phyloP scores from a whole-genome alignment of 2,113 vertebrate genomes.

The Heterocephalus glaber region DNA sequence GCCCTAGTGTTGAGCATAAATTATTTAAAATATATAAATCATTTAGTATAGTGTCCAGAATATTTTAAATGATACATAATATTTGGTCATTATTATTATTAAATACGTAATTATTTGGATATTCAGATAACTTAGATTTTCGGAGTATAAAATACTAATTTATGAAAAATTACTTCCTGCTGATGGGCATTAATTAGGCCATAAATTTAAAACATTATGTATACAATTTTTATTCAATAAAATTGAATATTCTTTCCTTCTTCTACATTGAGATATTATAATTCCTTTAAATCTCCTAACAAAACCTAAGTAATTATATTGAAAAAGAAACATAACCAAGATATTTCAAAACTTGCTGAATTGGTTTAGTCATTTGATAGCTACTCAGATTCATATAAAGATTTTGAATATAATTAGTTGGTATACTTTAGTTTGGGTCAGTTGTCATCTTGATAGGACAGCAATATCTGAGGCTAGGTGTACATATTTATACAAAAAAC shows the following conservation, averaged over 20 bases:
- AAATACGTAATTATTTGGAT: slow-evolving; percentile 31
- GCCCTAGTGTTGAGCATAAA: not conserved
- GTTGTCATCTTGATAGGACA: not conserved
- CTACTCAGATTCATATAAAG: not conserved
- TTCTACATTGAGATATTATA: not conserved
- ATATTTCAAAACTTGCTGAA: not conserved
- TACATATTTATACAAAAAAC: not conserved
- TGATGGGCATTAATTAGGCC: not conserved
- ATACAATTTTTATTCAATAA: slow-evolving; percentile 33
- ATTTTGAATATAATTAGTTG: not conserved
- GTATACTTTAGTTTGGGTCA: not conserved
- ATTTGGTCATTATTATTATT: not conserved
- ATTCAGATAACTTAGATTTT: not conserved
- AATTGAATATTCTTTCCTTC: not conserved
- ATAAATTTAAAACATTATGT: slow-evolving; percentile 24
- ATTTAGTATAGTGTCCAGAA: not conserved
- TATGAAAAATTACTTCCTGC: slow-evolving; percentile 7
- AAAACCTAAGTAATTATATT: slow-evolving; percentile 20
- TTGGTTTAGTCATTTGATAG: not conserved
- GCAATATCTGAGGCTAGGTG: not conserved
- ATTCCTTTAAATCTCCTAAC: not conserved
- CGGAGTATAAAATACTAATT: not conserved
- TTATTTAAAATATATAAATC: not conserved
- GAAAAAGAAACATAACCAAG: not conserved
- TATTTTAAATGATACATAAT: not conserved